These are phyloP conservation scores for Tyrannus savana DNA, from an alignment of 2,113 vertebrate species.

Conservation along the genomic window DNA sequence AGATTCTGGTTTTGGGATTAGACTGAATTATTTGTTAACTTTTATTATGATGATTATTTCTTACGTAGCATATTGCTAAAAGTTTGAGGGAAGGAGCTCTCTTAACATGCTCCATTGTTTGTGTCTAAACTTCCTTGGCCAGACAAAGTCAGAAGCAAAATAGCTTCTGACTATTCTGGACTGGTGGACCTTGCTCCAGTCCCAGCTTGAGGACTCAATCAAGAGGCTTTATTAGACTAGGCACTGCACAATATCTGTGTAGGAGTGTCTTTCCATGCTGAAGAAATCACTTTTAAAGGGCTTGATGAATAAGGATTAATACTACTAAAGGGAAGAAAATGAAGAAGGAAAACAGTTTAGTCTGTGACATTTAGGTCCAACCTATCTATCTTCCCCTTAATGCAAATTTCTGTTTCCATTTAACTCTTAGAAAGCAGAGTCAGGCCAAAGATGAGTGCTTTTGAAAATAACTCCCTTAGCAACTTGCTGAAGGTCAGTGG, in stretches of 20 bases:
- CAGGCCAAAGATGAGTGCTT: not conserved
- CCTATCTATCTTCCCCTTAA: not conserved
- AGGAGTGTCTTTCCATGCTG: not conserved
- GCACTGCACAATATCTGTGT: not conserved
- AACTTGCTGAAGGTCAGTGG: slow-evolving; percentile 8
- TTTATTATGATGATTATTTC: not conserved
- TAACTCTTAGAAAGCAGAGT: not conserved
- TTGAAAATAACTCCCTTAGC: slow-evolving; percentile 25
- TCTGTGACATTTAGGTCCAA: not conserved
- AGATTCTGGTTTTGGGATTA: not conserved
- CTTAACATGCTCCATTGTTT: not conserved
- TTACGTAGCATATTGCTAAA: not conserved
- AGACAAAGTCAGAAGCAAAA: not conserved
- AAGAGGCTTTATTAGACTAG: not conserved
- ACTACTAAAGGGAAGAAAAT: not conserved
- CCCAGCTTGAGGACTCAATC: not conserved
- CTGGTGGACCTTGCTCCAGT: not conserved
- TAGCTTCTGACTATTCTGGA: too few species aligned
- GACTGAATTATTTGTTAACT: not conserved
- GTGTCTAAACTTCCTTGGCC: not conserved
- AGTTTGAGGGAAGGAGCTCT: not conserved
- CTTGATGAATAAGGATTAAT: not conserved
- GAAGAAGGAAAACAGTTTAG: not conserved
- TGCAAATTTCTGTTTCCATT: slow-evolving; percentile 36
- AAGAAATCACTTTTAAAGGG: not conserved